Evolutionary conservation across 2,888 invertebrate genomes (phyloP), one percentile per base, ranked within the genome.

Genomic region (Drosophila affinis): DNA sequence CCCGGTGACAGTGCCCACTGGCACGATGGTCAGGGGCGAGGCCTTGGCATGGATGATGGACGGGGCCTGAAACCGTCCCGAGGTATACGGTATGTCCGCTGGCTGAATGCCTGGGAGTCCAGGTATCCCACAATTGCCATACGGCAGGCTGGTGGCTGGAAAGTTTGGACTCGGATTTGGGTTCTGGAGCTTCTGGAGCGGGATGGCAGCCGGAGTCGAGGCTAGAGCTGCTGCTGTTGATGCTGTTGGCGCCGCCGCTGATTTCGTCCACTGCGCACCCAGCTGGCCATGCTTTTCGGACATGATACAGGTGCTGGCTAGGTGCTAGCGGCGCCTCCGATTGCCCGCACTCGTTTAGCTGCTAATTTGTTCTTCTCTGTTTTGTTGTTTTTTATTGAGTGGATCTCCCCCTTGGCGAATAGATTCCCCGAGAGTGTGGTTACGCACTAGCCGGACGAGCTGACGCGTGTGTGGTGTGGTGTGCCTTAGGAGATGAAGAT

Each of bases 231-330:
- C 51, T 21, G 75, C 51, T 21, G 52, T 10, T 67, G 51, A 53
- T 68, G 78, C 62, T 68, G 69, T 52, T 76, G 81, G 60, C 69
- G 70, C 62, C 75, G 70, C 62, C 71, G 57, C 75, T 70, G 89
- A 79, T 90, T 89, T 91, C 86, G 89, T 83, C 91, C 91, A 91
- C 81, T 91, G 91, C 79, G 82, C 87, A 82, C 89, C 87, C 76
- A 81, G 81, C 77, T 88, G 90, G 79, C 82, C 91, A 89, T 91
- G 91, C 90, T 91, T 91, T 48, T 91, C 91, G 87, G 91, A 91
- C 91, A 91, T 91, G 85, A 14, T 39, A 39, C 7, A 7, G 14
- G 39, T 39, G 39, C 39, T 39, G 39, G 39, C 88, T 89, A 88
- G 79, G 77, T 71, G 73, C 54, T 62, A 62, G 51, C 64, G 59